These are phyloP conservation scores for Anseranas semipalmata DNA, from an alignment of 2,113 vertebrate genomes.

Conservation along the genomic window DNA sequence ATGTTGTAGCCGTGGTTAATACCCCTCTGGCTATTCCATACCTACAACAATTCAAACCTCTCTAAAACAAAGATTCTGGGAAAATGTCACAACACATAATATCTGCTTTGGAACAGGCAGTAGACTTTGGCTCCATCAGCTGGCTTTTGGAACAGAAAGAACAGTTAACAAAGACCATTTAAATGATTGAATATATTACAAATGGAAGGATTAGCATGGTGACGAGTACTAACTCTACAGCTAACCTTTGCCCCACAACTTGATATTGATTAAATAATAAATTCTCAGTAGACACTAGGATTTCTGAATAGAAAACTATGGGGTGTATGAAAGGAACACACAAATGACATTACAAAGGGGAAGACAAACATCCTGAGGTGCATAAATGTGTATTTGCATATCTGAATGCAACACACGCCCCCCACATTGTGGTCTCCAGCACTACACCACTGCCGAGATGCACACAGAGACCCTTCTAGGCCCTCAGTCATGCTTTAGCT, in stretches of 20 bases:
- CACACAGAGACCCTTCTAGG: not conserved
- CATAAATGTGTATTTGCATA: not conserved
- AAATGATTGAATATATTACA: not conserved
- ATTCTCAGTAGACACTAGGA: not conserved
- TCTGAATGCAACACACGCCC: not conserved
- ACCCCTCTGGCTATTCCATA: not conserved
- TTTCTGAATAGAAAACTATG: not conserved
- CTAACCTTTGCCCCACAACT: not conserved
- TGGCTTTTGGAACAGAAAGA: not conserved
- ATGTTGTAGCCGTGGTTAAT: not conserved
- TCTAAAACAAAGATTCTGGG: not conserved
- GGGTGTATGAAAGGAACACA: not conserved
- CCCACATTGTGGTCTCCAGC: not conserved
- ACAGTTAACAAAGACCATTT: not conserved
- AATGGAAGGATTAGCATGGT: not conserved
- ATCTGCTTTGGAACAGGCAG: not conserved
- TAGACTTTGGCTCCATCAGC: not conserved
- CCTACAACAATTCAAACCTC: not conserved
- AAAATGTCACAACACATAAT: not conserved
- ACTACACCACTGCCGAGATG: fast-evolving
- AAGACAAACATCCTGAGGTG: not conserved
- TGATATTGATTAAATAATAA: not conserved
- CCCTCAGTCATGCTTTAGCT: not conserved
- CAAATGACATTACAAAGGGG: not conserved
- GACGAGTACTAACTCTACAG: not conserved